Conservation (phyloP, 2,113 vertebrate genomes). For the Upupa epops region DNA sequence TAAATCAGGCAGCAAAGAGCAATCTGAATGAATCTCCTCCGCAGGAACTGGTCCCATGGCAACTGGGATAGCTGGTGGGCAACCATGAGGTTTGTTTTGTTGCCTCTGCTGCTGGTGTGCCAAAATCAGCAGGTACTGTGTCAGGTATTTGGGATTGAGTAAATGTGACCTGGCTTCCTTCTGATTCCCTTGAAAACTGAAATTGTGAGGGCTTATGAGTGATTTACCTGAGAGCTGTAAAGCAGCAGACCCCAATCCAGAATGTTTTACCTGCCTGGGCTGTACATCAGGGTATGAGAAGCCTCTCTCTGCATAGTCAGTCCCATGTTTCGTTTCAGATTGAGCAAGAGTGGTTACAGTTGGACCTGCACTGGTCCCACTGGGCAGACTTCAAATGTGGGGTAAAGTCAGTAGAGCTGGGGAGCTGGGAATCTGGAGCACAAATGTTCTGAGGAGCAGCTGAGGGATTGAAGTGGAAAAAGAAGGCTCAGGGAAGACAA, state of each 20-base stretch:
- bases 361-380: neutral
- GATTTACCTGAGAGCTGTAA: neutral
- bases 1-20: neutral
- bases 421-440: too few relatives aligned
- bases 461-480: too few relatives aligned
- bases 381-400: neutral
- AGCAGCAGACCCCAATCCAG: neutral
- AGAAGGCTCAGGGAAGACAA: too few relatives aligned
- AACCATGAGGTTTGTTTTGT: fast-evolving
- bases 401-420: too few relatives aligned
- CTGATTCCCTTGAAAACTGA: neutral
- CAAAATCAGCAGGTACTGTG: neutral
- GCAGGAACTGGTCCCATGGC: neutral
- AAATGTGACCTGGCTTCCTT: neutral
- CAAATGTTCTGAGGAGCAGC: too few relatives aligned
- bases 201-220: neutral
- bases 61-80: fast-evolving
- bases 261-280: neutral
- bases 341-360: neutral
- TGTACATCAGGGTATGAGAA: fast-evolving
- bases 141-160: neutral
- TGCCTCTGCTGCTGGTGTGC: neutral
- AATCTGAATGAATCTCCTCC: neutral
- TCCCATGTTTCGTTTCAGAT: neutral
- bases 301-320: neutral